Evolutionary conservation across 2,888 invertebrate species (phyloP).

Genomic region (Buathra laborator): DNA sequence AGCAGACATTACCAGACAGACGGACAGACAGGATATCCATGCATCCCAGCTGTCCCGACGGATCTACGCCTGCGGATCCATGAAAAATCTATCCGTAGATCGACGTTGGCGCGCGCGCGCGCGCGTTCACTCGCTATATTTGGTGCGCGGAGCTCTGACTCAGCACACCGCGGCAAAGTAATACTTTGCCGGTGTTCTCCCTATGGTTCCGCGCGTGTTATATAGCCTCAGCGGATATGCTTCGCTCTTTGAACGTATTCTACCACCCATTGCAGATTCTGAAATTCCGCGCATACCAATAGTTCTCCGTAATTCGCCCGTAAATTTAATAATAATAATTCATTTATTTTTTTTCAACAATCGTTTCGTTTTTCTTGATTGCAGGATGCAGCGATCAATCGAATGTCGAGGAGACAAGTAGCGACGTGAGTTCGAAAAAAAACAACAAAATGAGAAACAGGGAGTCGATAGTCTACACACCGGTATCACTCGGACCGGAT

Average conservation of each 20-base stretch:
- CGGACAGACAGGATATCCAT: constrained; percentile 59
- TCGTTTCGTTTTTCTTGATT: constrained; percentile 26
- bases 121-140: constrained; percentile 64
- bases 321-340: neutral
- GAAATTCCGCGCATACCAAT: neutral
- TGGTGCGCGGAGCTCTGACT: constrained; percentile 60
- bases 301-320: neutral
- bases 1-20: neutral
- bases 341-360: neutral
- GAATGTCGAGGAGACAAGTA: constrained; percentile 24
- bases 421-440: neutral
- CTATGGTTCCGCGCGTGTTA: constrained; percentile 47
- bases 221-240: constrained; percentile 32
- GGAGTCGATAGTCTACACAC: constrained; percentile 83
- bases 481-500: constrained; percentile 83
- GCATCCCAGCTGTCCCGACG: constrained; percentile 54
- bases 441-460: constrained; percentile 80
- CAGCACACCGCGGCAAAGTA: constrained; percentile 28
- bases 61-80: constrained; percentile 63
- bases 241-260: neutral
- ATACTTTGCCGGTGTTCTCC: constrained; percentile 30
- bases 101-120: constrained; percentile 57
- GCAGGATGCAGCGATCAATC: constrained; percentile 18
- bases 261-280: neutral
- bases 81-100: constrained; percentile 63